These are phyloP conservation scores for Linurgus olivaceus DNA, from an alignment of 2,797 vertebrate genomes.

Conservation along the genomic window DNA sequence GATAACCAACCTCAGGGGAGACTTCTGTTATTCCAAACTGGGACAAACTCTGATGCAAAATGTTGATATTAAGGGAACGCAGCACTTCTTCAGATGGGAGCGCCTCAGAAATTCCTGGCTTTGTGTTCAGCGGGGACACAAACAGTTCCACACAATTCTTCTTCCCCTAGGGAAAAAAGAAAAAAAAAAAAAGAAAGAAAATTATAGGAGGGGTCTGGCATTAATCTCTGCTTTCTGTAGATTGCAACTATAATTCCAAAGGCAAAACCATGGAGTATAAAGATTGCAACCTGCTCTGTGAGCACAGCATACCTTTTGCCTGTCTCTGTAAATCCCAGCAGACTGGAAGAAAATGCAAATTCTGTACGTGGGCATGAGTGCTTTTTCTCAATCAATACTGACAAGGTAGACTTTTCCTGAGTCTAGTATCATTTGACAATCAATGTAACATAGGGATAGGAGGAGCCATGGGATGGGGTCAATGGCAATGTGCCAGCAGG, in stretches of 20 bases:
- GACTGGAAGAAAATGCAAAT: not conserved
- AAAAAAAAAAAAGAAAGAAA: not conserved
- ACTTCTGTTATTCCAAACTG: constrained; percentile 90
- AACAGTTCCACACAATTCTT: constrained; percentile 92
- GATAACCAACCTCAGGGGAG: constrained; percentile 85
- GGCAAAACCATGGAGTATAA: not conserved
- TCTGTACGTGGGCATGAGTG: accelerated
- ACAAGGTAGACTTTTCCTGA: not conserved
- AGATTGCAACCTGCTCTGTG: not conserved
- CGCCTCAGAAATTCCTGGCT: constrained; percentile 79
- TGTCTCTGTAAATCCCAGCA: not conserved
- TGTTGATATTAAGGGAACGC: constrained; percentile 86
- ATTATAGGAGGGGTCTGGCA: not conserved
- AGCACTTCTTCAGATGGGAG: constrained; percentile 89
- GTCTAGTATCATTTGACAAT: not conserved
- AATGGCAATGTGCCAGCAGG: not conserved
- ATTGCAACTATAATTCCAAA: not conserved
- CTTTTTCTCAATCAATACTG: not conserved
- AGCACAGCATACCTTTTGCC: not conserved
- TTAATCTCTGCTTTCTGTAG: not conserved
- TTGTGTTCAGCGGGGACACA: constrained; percentile 83
- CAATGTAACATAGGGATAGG: not conserved
- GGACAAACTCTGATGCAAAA: constrained; percentile 86
- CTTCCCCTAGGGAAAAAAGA: constrained; percentile 76
- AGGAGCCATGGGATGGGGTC: not conserved